These are phyloP conservation scores for Rhingia campestris DNA, from an alignment of 2,888 invertebrate species.

Conservation along the genomic window DNA sequence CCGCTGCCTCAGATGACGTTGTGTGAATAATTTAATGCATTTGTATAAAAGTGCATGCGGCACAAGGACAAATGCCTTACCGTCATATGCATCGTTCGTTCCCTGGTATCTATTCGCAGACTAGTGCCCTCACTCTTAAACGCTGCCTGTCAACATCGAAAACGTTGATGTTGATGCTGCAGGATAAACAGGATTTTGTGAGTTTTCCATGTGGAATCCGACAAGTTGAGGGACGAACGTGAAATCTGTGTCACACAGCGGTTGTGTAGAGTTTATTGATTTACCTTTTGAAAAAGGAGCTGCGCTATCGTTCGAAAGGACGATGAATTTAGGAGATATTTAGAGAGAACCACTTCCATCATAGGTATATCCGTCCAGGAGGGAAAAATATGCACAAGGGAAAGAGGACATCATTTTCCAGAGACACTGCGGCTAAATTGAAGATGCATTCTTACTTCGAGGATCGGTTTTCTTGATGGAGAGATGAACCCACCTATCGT, in stretches of 20 bases:
- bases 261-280: conserved; percentile 71
- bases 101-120: conserved; percentile 10
- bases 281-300: conserved; percentile 45
- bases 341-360: not conserved
- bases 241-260: conserved; percentile 68
- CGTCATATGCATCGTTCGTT: conserved; percentile 47
- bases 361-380: not conserved
- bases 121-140: conserved; percentile 6
- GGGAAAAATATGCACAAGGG: not conserved
- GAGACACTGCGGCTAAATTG: conserved; percentile 28
- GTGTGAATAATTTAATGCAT: conserved; percentile 56
- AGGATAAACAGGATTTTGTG: conserved; percentile 50
- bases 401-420: conserved; percentile 44
- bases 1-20: conserved; percentile 39
- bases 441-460: conserved; percentile 34
- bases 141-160: conserved; percentile 57
- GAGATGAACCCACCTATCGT: conserved; percentile 6
- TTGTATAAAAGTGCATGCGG: conserved; percentile 60
- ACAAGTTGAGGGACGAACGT: conserved; percentile 29
- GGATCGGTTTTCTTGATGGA: conserved; percentile 21
- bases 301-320: conserved; percentile 21
- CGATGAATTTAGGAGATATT: conserved; percentile 37
- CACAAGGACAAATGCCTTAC: conserved; percentile 65
- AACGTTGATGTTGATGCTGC: conserved; percentile 51
- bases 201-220: conserved; percentile 32